Percentiles rank a stretch among this genome's conserved stretches.
These are phyloP conservation scores for Sus scrofa DNA, from an alignment of 2,113 vertebrate species.

Conservation along the genomic window T2T-Sscrofa CM000813.6:104487501-104488000, in stretches of 20 bases:
- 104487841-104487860: not conserved
- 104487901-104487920: not conserved
- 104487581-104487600: not conserved
- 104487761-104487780: not conserved
- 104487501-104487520: conserved; percentile 5
- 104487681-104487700: not conserved
- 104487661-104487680: not conserved
- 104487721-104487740: not conserved
- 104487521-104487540: not conserved
- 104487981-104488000: not conserved
- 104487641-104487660: not conserved
- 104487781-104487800: not conserved
- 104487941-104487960: not conserved
- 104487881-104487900: not conserved
- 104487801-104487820: not conserved
- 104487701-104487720: not conserved
- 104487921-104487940: not conserved
- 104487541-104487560: conserved; percentile 30
- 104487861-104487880: not conserved
- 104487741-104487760: not conserved
- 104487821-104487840: not conserved
- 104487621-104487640: not conserved
- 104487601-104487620: not conserved
- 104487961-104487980: not conserved
- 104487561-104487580: not conserved